These are phyloP conservation scores for Leptopilina boulardi DNA, from an alignment of 1,140 invertebrate genomes.

Conservation along the genomic window DNA sequence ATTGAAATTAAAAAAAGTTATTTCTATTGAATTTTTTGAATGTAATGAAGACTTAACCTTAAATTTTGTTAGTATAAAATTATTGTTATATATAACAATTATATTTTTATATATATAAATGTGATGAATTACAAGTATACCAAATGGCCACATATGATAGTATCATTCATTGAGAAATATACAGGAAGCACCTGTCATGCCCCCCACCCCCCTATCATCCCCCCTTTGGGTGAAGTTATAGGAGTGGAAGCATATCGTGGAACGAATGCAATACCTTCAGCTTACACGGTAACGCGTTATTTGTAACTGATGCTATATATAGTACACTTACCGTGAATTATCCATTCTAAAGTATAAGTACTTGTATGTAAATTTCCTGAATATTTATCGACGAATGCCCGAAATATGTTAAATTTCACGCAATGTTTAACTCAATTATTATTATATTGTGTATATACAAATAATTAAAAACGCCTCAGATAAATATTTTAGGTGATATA, in stretches of 20 bases:
- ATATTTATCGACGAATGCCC: neutral
- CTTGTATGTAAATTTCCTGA: too few species aligned
- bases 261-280: constrained; percentile 32
- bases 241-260: constrained; percentile 28
- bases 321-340: neutral
- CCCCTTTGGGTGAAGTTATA: constrained; percentile 29
- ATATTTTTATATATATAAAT: neutral
- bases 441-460: too few species aligned
- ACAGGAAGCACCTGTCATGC: constrained; percentile 49
- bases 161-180: constrained; percentile 47
- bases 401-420: neutral
- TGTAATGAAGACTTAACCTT: too few species aligned
- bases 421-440: too few species aligned
- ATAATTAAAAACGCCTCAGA: too few species aligned
- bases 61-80: too few species aligned
- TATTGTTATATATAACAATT: too few species aligned
- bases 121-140: neutral
- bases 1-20: too few species aligned
- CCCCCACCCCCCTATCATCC: constrained; percentile 36
- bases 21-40: too few species aligned
- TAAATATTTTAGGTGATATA: too few species aligned
- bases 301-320: neutral
- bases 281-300: constrained; percentile 29
- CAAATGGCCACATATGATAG: neutral
- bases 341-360: neutral